These are phyloP conservation scores for Tragelaphus buxtoni DNA, from an alignment of 2,113 vertebrate species.

Conservation along the genomic window DNA sequence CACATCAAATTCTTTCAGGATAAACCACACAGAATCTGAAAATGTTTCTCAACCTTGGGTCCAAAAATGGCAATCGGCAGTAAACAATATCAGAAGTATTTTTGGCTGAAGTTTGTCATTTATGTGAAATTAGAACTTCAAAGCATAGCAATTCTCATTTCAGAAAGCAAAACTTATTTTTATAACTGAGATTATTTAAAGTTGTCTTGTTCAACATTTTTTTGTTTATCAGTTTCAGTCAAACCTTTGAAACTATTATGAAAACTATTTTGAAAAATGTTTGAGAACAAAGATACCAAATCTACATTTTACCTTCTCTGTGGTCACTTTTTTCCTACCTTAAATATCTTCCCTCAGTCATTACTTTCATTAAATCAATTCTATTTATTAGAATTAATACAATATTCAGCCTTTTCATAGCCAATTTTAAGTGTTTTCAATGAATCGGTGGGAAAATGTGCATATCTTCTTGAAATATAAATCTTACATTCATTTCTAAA, in stretches of 20 bases:
- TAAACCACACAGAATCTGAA: constrained; percentile 20
- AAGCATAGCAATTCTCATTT: constrained; percentile 15
- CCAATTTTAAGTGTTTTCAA: constrained; percentile 2
- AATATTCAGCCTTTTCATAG: not conserved
- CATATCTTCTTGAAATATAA: no score
- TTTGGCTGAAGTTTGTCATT: not conserved
- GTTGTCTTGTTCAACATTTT: not conserved
- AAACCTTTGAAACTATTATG: constrained; percentile 20
- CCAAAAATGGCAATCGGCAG: not conserved
- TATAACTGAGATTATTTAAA: constrained; percentile 29
- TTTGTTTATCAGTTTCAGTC: constrained; percentile 1
- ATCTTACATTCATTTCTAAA: no score
- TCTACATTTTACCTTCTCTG: not conserved
- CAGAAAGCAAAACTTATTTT: constrained; percentile 21
- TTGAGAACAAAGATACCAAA: not conserved
- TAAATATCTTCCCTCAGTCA: not conserved
- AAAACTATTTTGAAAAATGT: constrained; percentile 38
- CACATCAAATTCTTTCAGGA: constrained; percentile 28
- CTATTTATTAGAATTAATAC: not conserved
- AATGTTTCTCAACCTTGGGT: not conserved
- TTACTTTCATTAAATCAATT: not conserved
- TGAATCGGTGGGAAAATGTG: no score
- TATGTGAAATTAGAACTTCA: constrained; percentile 25
- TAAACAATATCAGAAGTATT: not conserved
- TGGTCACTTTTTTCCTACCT: not conserved